Percentiles rank a stretch among this genome's conserved stretches.
Evolutionary conservation across 1,140 invertebrate species (phyloP).

Genomic region (Drosophila willistoni): DNA sequence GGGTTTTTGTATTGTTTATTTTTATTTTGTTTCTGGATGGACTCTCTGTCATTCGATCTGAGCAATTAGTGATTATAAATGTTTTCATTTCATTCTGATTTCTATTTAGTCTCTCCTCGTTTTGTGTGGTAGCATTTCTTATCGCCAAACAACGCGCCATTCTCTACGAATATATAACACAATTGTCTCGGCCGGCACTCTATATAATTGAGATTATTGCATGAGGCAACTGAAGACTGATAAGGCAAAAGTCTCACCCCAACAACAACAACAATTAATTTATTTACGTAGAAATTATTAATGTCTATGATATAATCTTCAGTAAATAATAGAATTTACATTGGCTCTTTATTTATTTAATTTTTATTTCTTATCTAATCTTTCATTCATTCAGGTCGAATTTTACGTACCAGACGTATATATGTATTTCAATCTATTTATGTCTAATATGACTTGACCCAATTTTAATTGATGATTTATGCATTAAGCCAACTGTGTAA

Average conservation of each 20-base stretch:
- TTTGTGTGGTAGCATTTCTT: slow-evolving; percentile 1
- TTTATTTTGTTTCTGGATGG: neutral
- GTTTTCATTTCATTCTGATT: neutral
- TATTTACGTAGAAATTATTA: slow-evolving; percentile 66
- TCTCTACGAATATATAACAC: neutral
- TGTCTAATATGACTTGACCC: slow-evolving; percentile 4
- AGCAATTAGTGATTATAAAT: neutral
- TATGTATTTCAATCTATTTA: neutral
- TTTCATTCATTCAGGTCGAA: neutral
- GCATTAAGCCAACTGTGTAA: neutral
- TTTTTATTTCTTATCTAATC: slow-evolving; percentile 5
- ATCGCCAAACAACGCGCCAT: neutral
- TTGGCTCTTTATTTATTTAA: neutral
- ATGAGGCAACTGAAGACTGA: slow-evolving; percentile 14
- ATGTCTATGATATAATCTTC: slow-evolving; percentile 26
- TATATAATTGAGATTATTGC: slow-evolving; percentile 9
- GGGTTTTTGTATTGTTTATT: neutral
- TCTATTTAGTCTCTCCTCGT: neutral
- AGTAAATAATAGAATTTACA: slow-evolving; percentile 1
- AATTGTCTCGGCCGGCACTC: neutral
- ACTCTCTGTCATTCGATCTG: neutral
- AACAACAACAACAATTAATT: slow-evolving; percentile 60
- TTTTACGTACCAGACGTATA: too few relatives aligned
- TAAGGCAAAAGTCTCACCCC: slow-evolving; percentile 34
- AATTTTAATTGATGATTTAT: neutral